Base-by-base conservation (phyloP, 2,888 invertebrate species). In the Clistopyga incitator region DNA sequence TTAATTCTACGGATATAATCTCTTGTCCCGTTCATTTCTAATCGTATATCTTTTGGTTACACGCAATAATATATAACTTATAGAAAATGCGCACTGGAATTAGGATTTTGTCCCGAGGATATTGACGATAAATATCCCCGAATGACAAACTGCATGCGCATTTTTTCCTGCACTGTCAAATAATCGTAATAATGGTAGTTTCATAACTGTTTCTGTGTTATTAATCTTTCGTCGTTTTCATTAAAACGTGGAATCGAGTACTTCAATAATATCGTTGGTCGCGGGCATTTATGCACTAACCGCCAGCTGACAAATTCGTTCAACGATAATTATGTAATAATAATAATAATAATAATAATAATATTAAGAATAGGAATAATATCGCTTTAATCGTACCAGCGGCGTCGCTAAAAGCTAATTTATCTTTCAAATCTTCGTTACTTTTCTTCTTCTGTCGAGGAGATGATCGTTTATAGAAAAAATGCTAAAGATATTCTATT, bases 401-500 rank as follows among this genome's bases (percentile, higher is more conserved):
- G 25, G 34, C 45, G 52, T 65, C 6, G 54, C 23, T 82, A 75
- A 18, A 59, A 65, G 68, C 82, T 75, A 82, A 54, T 82, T 82
- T 64, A 70, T 78, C 74, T n/a, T 65, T 78, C 45, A 29, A 74
- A 54, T 50, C 42, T 72, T 71, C 38, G 18, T 68, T 45, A n/a
- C 15, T 38, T 42, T 52, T 23, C 20, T 52, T 68, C 3, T 81
- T 67, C 59, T 50, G 67, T 77, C 77, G 81, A 77, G 64, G 71
- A 72, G 29, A 78, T 50, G 59, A 47, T 71, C 61, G 56, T 38
- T 72, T 72, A 75, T 76, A 76, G 64, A 78, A 75, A 82, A 82
- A 74, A 68, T 82, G 34, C 68, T 74, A 68, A 68, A 56, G 72
- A 74, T 65, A 65, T 56, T 67, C 45, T 52, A 72, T 68, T 54